Base-by-base conservation (phyloP, 2,797 vertebrate genomes). In the Microhierax caerulescens region DNA sequence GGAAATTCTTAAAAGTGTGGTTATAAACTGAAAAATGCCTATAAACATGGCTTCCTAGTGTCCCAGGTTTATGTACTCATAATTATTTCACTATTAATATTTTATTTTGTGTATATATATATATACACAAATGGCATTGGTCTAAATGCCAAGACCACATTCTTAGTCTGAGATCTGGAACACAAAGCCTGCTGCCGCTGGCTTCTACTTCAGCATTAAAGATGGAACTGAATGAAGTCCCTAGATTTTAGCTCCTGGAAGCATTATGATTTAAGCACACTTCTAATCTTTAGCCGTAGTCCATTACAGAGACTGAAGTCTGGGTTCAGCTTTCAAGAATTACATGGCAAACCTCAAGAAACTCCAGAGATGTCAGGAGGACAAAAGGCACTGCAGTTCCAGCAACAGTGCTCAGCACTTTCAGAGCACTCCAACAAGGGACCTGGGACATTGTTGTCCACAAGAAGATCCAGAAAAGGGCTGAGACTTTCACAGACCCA, bases 1-100 rank as follows among this genome's bases (percentile, higher is more conserved):
- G 96, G 91, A 97, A 93, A 93, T 92, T 93, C 88, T 95, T 85
- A 36, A 81, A 93, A 95, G 32, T 67, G 48, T 28, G 25, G 82
- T 88, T 93, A 53, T 95, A 95, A 95, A 90, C 54, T 79, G 48
- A 82, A 86, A 96, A 86, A 95, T 93, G 39, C 70, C 48, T 90
- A 48, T 84, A 93, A 96, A 74, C 43, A 59, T 68, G 53, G 76
- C 39, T 92, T 95, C 77, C 56, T 86, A 45, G 27, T 48, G 77
- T 81, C 39, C 63, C 75, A 45, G 17, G 15, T 86, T 92, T 90
- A 90, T 57, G 56, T 60, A 77, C 53, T 41, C 65, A 32, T 76
- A 80, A 73, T 84, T 76, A 88, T 73, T 90, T 88, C 28, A 21
- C 22, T 64, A 67, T 73, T 47, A n/a, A 63, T 85, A 84, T 91